Evolutionary conservation across 2,888 invertebrate species (phyloP).

Genomic region (Drosophila planitibia): DNA sequence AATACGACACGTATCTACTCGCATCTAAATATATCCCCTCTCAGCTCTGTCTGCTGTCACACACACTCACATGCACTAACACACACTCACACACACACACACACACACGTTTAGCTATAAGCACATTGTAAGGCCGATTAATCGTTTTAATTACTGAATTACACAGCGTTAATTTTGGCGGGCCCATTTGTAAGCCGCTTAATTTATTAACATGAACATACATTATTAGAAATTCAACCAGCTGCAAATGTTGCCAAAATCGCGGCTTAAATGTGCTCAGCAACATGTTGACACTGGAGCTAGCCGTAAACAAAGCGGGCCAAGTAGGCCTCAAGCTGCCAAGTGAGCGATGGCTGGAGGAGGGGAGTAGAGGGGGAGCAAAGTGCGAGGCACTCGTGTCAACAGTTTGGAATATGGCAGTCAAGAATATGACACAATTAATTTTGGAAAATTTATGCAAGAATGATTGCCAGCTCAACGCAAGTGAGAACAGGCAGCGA

Average conservation of each 20-base stretch:
- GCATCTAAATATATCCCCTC: slow-evolving; percentile 26
- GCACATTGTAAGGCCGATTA: slow-evolving; percentile 53
- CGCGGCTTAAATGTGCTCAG: slow-evolving; percentile 48
- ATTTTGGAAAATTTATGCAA: slow-evolving; percentile 69
- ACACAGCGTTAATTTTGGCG: slow-evolving; percentile 9
- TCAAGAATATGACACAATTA: slow-evolving; percentile 67
- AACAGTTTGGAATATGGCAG: slow-evolving; percentile 40
- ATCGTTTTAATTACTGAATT: slow-evolving; percentile 59
- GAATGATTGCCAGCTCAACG: slow-evolving; percentile 66
- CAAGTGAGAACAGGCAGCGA: slow-evolving; percentile 15
- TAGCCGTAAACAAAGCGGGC: slow-evolving; percentile 28
- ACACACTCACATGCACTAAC: background rate
- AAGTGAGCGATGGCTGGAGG: too few relatives aligned
- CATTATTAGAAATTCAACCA: slow-evolving; percentile 42
- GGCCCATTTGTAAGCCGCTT: slow-evolving; percentile 66
- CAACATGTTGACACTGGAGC: slow-evolving; percentile 47
- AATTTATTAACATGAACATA: slow-evolving; percentile 67
- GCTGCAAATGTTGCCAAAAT: slow-evolving; percentile 40
- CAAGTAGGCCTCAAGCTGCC: slow-evolving; percentile 3
- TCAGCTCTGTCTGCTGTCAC: slow-evolving; percentile 4
- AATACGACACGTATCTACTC: slow-evolving; percentile 26
- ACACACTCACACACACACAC: background rate
- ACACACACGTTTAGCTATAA: background rate
- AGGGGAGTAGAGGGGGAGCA: background rate
- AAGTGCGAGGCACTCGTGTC: slow-evolving; percentile 36